phyloP scores from a whole-genome alignment of 2,113 vertebrate genomes.

The Mixornis gularis region DNA sequence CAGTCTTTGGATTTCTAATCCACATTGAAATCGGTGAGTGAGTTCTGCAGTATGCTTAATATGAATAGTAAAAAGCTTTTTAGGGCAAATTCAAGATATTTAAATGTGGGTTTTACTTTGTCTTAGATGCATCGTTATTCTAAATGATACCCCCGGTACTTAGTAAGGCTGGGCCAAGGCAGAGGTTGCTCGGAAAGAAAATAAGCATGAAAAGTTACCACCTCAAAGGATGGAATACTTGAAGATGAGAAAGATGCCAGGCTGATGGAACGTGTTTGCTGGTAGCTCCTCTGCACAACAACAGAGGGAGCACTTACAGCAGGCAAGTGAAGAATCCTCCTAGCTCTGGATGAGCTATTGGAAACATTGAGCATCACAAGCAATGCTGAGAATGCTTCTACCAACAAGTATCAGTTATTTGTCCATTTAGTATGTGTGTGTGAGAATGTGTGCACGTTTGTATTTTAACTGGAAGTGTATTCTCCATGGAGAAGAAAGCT shows the following conservation, averaged over 20 bases:
- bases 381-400: neutral
- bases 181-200: constrained; percentile 28
- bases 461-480: neutral
- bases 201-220: constrained; percentile 13
- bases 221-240: neutral
- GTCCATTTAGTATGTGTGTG: neutral
- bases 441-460: neutral
- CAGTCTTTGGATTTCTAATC: neutral
- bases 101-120: neutral
- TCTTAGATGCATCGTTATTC: constrained; percentile 31
- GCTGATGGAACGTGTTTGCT: constrained; percentile 55
- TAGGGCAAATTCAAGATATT: neutral
- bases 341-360: fast-evolving
- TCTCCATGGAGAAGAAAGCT: neutral
- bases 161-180: constrained; percentile 49
- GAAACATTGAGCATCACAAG: neutral
- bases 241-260: constrained; percentile 5
- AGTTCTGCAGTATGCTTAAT: neutral
- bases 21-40: neutral
- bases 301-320: constrained; percentile 55
- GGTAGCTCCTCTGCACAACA: constrained; percentile 44
- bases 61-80: neutral
- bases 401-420: neutral
- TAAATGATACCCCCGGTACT: neutral
- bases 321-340: neutral